phyloP scores from a whole-genome alignment of 2,113 vertebrate species.

The Pedetes capensis region DNA sequence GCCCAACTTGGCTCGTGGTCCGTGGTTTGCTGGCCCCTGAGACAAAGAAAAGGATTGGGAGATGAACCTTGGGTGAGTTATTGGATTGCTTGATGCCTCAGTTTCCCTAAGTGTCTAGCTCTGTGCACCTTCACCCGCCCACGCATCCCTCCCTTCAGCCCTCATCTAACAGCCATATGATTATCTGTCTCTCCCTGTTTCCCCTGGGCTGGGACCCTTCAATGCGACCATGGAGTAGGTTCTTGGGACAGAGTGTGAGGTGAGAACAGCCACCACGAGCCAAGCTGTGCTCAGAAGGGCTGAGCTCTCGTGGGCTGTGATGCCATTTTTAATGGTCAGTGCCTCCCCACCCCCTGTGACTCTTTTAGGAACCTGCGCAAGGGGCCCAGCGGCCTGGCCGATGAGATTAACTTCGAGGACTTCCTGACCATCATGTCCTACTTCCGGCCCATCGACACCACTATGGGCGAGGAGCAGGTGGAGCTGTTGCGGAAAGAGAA shows the following conservation, averaged over 20 bases:
- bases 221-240: fast-evolving
- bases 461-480: constrained; percentile 87
- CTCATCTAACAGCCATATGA: fast-evolving
- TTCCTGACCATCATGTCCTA: constrained; percentile 96
- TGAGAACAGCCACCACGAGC: fast-evolving
- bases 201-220: not conserved
- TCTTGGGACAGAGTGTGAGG: not conserved
- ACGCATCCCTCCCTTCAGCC: fast-evolving
- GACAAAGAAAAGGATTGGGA: not conserved
- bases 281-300: not conserved
- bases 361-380: constrained; percentile 88
- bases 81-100: not conserved
- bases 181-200: fast-evolving
- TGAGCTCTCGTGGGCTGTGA: fast-evolving
- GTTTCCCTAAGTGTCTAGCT: not conserved
- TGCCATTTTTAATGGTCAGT: fast-evolving
- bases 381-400: constrained; percentile 79
- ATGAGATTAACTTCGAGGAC: constrained; percentile 93
- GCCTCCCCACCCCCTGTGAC: fast-evolving
- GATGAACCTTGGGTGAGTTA: not conserved
- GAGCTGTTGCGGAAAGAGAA: constrained; percentile 87
- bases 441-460: constrained; percentile 89
- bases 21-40: fast-evolving
- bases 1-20: fast-evolving
- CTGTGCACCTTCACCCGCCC: fast-evolving